These are phyloP conservation scores for Drosophila ezoana DNA, from an alignment of 2,888 invertebrate genomes.

Conservation along the genomic window DNA sequence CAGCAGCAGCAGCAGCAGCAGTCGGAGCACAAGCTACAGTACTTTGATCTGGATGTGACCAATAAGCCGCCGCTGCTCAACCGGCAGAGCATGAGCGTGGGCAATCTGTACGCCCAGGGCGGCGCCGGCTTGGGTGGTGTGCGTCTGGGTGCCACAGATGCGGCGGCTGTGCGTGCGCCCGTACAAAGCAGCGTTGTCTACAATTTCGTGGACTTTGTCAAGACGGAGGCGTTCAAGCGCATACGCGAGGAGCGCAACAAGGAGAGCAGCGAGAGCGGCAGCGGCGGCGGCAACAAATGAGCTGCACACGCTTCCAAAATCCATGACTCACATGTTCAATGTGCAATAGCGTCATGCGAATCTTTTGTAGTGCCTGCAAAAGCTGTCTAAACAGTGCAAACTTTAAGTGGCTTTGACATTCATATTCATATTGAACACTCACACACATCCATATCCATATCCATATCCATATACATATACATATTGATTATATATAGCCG, in stretches of 20 bases:
- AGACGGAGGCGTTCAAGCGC: constrained; percentile 96
- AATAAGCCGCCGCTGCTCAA: constrained; percentile 85
- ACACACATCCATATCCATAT: constrained; percentile 11
- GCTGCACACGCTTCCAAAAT: constrained; percentile 14
- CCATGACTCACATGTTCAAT: constrained; percentile 39
- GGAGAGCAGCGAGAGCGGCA: constrained; percentile 84
- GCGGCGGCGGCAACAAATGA: constrained; percentile 38
- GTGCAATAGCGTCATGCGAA: constrained; percentile 55
- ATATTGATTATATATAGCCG: constrained; percentile 37
- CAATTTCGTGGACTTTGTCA: constrained; percentile 96
- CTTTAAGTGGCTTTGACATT: constrained; percentile 51
- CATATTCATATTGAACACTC: constrained; percentile 41
- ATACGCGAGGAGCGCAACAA: constrained; percentile 89
- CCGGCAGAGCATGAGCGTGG: constrained; percentile 80
- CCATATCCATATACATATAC: constrained; percentile 34
- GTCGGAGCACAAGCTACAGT: constrained; percentile 88
- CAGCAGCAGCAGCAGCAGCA: constrained; percentile 59
- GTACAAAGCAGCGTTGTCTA: constrained; percentile 88
- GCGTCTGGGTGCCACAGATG: constrained; percentile 78
- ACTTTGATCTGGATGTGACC: constrained; percentile 92
- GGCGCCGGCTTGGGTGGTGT: constrained; percentile 46
- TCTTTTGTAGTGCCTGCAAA: constrained; percentile 59
- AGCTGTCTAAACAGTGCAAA: constrained; percentile 49
- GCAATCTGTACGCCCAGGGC: constrained; percentile 75
- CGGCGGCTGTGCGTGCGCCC: constrained; percentile 84